Percentiles rank a stretch among this genome's conserved stretches.
Conservation (phyloP, 1,140 invertebrate genomes). For the Drosophila kohkoa region DNA sequence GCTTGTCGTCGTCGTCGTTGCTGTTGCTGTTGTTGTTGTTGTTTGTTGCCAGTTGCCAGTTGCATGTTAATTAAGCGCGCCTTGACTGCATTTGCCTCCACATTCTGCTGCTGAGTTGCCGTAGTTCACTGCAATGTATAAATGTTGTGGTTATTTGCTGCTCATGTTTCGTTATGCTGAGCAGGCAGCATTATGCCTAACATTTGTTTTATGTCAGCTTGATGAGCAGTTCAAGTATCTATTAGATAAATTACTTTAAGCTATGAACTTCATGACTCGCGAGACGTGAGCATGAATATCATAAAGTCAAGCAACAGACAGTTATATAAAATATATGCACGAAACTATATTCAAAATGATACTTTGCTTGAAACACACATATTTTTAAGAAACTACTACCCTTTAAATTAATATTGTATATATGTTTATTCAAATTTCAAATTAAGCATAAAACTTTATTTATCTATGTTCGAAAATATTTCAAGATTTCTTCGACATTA, state of each 20-base stretch:
- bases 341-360: not conserved
- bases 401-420: too few relatives aligned
- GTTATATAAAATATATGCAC: not conserved
- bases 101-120: slow-evolving; percentile 32
- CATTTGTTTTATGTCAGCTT: slow-evolving; percentile 75
- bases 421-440: not conserved
- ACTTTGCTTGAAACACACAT: not conserved
- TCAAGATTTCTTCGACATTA: not conserved
- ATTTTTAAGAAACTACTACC: too few relatives aligned
- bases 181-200: slow-evolving; percentile 63
- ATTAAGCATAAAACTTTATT: not conserved
- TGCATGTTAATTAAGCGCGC: slow-evolving; percentile 81
- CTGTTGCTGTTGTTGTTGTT: slow-evolving; percentile 47
- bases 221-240: slow-evolving; percentile 75
- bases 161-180: slow-evolving; percentile 62
- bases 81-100: slow-evolving; percentile 72
- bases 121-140: slow-evolving; percentile 46
- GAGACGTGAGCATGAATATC: slow-evolving; percentile 44
- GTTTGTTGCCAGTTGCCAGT: slow-evolving; percentile 66
- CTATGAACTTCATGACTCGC: slow-evolving; percentile 26
- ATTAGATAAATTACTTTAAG: slow-evolving; percentile 65
- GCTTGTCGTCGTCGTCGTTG: slow-evolving; percentile 38
- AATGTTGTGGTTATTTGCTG: slow-evolving; percentile 35
- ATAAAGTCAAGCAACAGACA: slow-evolving; percentile 31
- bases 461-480: not conserved